These are phyloP conservation scores for Drosophila colorata DNA, from an alignment of 2,888 invertebrate genomes.

Conservation along the genomic window DNA sequence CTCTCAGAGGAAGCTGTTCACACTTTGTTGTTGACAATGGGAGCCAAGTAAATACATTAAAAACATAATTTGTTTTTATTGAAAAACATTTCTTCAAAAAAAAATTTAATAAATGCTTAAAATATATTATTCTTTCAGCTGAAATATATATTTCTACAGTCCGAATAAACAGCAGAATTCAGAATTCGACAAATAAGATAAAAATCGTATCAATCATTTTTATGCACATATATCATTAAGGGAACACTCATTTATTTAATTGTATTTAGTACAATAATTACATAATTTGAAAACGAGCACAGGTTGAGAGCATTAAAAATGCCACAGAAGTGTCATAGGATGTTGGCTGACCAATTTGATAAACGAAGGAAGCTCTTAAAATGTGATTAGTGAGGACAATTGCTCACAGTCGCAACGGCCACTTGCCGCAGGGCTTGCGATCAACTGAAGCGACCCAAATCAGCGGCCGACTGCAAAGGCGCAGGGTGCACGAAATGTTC, in stretches of 20 bases:
- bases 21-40: background rate
- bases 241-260: constrained; percentile 10
- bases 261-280: background rate
- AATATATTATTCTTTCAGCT: too few species aligned
- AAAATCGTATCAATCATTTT: background rate
- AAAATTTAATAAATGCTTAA: too few species aligned
- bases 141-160: too few species aligned
- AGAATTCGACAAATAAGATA: too few species aligned
- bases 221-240: background rate
- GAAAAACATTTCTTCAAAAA: too few species aligned
- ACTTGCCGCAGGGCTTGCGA: constrained; percentile 6
- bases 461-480: constrained; percentile 11
- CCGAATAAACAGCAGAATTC: too few species aligned
- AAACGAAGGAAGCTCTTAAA: constrained; percentile 36
- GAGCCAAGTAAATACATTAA: constrained; percentile 6
- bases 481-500: constrained; percentile 3
- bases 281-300: background rate
- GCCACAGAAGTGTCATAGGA: constrained; percentile 4
- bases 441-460: constrained; percentile 28
- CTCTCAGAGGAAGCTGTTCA: background rate
- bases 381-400: constrained; percentile 48
- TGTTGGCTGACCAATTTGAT: background rate
- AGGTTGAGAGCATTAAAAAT: background rate
- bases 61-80: background rate
- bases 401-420: constrained; percentile 5